These are phyloP conservation scores for Macroteleia sp. DNA, from an alignment of 2,888 invertebrate genomes.

Conservation along the genomic window DNA sequence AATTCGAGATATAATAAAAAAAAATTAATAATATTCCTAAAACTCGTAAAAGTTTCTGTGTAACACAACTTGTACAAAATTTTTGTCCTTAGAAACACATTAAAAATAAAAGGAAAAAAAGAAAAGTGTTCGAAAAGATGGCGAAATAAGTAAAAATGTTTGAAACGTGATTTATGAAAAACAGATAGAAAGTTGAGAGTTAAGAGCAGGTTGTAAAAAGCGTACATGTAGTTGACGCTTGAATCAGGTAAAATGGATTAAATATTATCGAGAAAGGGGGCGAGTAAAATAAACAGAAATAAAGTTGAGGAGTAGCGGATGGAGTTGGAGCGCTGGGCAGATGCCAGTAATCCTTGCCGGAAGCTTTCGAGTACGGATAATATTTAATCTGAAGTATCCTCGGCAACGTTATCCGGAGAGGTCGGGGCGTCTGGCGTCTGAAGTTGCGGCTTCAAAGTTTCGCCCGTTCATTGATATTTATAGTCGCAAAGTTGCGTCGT, in stretches of 20 bases:
- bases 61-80: too few species aligned
- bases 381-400: conserved; percentile 63
- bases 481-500: conserved; percentile 37
- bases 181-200: too few species aligned
- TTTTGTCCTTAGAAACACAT: too few species aligned
- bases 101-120: too few species aligned
- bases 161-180: too few species aligned
- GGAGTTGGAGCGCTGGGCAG: conserved; percentile 43
- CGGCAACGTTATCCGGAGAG: conserved; percentile 51
- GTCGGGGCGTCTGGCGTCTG: conserved; percentile 54
- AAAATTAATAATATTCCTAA: too few species aligned
- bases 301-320: conserved; percentile 12
- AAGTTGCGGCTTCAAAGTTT: conserved; percentile 63
- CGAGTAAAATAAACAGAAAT: conserved; percentile 41
- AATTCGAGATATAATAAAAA: too few species aligned
- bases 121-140: too few species aligned
- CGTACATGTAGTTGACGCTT: conserved; percentile 7
- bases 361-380: conserved; percentile 61
- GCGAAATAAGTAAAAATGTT: too few species aligned
- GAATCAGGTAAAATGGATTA: conserved; percentile 21
- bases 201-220: too few species aligned
- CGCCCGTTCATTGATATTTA: conserved; percentile 62
- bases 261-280: conserved; percentile 16
- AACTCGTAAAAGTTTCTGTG: too few species aligned
- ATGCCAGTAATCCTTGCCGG: conserved; percentile 62